A percentile compares a stretch with the other conserved stretches of the same genome.
These are phyloP conservation scores for Bradypus variegatus DNA, from an alignment of 2,797 vertebrate species.

Conservation along the genomic window DNA sequence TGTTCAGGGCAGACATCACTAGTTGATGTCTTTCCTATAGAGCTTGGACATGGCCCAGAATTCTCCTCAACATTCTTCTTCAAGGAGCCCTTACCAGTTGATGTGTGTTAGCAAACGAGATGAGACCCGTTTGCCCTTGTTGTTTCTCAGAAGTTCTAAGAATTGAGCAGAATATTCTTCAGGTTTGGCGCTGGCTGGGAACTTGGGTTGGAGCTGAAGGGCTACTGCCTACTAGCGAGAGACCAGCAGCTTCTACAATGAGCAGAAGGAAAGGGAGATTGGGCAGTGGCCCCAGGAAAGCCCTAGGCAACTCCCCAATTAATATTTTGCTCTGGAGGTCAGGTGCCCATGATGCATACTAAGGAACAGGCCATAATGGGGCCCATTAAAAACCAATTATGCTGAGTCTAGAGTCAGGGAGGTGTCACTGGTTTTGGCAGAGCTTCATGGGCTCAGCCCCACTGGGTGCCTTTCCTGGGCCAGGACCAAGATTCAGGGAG, in stretches of 20 bases:
- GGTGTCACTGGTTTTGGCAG: constrained; percentile 11
- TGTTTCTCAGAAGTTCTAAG: constrained; percentile 15
- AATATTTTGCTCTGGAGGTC: constrained; percentile 32
- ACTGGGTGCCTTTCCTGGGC: not conserved
- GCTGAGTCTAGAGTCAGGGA: not conserved
- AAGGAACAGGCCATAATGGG: constrained; percentile 26
- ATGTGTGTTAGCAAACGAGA: not conserved
- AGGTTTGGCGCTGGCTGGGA: not conserved
- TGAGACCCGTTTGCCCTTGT: not conserved
- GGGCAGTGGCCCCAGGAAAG: not conserved
- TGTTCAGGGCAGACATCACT: not conserved
- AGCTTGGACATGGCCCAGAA: not conserved
- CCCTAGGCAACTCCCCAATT: constrained; percentile 32
- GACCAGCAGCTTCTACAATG: not conserved
- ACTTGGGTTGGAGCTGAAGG: not conserved
- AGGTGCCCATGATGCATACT: constrained; percentile 13
- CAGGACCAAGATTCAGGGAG: not conserved
- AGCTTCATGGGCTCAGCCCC: not conserved
- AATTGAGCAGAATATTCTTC: not conserved
- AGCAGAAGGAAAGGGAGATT: constrained; percentile 38
- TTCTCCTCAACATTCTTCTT: not conserved
- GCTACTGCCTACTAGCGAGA: not conserved
- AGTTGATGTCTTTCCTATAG: not conserved
- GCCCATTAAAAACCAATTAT: constrained; percentile 60
- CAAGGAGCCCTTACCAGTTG: not conserved